Conservation (phyloP, 2,113 vertebrate genomes). For the Heptranchias perlo region DNA sequence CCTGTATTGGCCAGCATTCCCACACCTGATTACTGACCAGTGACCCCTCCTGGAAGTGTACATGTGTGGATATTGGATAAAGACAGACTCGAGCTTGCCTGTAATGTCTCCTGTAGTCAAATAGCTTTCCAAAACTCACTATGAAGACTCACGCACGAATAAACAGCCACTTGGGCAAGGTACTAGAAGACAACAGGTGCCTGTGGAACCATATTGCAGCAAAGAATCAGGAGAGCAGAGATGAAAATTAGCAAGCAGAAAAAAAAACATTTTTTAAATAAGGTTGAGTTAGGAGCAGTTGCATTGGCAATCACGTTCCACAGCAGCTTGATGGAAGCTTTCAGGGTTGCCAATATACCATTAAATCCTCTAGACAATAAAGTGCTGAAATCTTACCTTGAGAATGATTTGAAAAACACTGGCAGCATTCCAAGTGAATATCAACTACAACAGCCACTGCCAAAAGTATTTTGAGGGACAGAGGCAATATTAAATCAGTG, state of each 20-base stretch:
- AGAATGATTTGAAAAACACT: background rate
- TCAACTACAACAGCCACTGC: background rate
- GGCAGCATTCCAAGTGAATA: background rate
- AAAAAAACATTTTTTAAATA: background rate
- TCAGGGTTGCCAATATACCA: background rate
- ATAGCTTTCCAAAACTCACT: background rate
- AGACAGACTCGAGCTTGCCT: background rate
- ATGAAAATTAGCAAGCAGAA: background rate
- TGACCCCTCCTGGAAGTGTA: background rate
- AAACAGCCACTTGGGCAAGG: background rate
- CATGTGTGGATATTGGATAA: background rate
- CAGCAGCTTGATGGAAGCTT: background rate
- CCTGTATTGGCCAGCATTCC: background rate
- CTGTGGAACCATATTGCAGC: background rate
- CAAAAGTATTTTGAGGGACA: background rate
- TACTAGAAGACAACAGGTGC: background rate
- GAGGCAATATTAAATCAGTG: background rate
- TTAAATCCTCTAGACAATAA: conserved; percentile 7
- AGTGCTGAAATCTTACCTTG: conserved; percentile 13
- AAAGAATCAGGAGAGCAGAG: background rate
- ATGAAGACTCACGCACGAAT: background rate
- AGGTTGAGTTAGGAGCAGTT: background rate
- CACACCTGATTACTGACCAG: background rate
- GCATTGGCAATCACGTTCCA: background rate
- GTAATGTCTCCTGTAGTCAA: background rate